Base-by-base conservation (phyloP, 1,140 invertebrate genomes). In the Mya arenaria region DNA sequence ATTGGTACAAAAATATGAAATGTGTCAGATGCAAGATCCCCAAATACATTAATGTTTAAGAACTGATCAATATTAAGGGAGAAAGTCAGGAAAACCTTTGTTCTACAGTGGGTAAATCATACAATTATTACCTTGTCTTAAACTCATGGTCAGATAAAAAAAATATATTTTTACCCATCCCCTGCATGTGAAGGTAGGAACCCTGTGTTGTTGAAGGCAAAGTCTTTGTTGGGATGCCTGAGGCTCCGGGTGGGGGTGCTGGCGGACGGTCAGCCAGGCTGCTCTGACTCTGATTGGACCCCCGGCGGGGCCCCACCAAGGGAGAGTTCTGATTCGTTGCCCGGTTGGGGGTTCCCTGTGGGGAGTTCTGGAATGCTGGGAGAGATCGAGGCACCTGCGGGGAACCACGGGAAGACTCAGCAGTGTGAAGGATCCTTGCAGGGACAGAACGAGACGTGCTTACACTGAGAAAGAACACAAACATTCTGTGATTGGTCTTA, bases 231-330 rank as follows among this genome's bases (percentile, higher is more conserved):
- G 85, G 84, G 55, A 74, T 72, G 6, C 66, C 73, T 13, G 69
- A 41, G 15, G 30, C 36, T 5, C 34, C 17, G 15, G 87, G 86
- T 48, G 86, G 83, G 28, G 87, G 86, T 4, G 83, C 58, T 32
- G 87, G 87, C 44, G 87, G 87, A 41, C 86, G 44, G 28, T 73
- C 74, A 17, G 74, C 48, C 44, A 88, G 55, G 36, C 44, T 77
- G 5, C 32, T 44, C 13, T 62, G 48, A 52, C 48, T 75, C 41
- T 37, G 56, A 17, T 73, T 69, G 23, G 52, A 60, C 19, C 32
- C 36, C 39, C 66, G 19, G 66, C 69, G 30, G 34, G 58, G 23
- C 19, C 25, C 56, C 23, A 55, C 23, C n/a, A 68, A 15, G 48
- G 48, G 48, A 6, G 56, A 55, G 41, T 74, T 79, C 41, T 44